Conservation (phyloP, 2,113 vertebrate species). For the Vidua macroura region DNA sequence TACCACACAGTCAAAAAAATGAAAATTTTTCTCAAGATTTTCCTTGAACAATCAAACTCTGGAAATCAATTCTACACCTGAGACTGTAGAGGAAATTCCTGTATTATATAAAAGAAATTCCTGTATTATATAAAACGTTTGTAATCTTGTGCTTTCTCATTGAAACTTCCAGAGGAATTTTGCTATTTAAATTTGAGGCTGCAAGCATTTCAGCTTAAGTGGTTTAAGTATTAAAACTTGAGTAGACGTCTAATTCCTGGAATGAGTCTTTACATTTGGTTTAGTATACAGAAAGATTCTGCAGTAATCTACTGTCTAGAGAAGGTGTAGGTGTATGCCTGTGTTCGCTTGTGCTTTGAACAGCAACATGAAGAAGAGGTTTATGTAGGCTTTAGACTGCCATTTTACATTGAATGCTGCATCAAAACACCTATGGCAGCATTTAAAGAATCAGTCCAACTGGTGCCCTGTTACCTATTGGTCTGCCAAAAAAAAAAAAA, state of each 20-base stretch:
- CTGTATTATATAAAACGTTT: background rate
- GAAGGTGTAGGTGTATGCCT: rapidly evolving
- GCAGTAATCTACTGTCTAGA: background rate
- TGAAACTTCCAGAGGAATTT: background rate
- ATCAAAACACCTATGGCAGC: background rate
- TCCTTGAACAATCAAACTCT: background rate
- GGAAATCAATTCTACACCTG: background rate
- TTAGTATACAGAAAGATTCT: background rate
- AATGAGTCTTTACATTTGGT: background rate
- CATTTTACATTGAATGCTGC: background rate
- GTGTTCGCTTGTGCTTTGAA: background rate
- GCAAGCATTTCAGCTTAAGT: background rate
- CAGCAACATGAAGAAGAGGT: background rate
- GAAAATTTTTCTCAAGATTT: background rate
- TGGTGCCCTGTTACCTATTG: rapidly evolving
- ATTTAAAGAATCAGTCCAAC: background rate
- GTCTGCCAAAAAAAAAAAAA: background rate
- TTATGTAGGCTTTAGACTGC: background rate
- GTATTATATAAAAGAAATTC: background rate
- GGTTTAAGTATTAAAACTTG: background rate
- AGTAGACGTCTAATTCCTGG: background rate
- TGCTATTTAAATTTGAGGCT: background rate
- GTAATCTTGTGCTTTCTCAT: background rate
- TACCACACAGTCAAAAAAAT: background rate
- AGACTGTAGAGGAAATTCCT: background rate